Base-by-base conservation (phyloP, 2,797 vertebrate species). In the Buphagus erythrorhynchus region DNA sequence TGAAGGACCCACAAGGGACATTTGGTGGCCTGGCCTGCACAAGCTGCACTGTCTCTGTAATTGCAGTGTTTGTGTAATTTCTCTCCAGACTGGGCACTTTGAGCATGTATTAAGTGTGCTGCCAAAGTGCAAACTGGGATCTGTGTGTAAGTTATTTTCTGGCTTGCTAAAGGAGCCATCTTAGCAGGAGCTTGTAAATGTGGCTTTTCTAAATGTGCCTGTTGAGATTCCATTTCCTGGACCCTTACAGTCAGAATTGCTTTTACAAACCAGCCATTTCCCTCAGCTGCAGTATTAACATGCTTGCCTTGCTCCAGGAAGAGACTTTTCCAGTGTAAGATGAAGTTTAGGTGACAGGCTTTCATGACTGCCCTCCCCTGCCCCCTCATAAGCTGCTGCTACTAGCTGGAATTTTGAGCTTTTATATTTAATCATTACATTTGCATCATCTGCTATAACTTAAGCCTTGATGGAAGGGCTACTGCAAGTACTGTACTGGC, bases 201-300 rank as follows among this genome's bases (percentile, higher is more conserved):
- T 94, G 86, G 75, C 55, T 95, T 91, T 69, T 69, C 73, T n/a
- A n/a, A n/a, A n/a, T n/a, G n/a, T n/a, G n/a, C n/a, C 82, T 90
- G 85, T 95, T 94, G 93, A 83, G 87, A 93, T 93, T 95, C 65
- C 89, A 90, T 95, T 96, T 96, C 89, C 89, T 79, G 85, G 76
- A 84, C 82, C 55, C 61, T 88, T 90, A 31, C 17, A 88, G 66
- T 45, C 90, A 69, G 89, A 95, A 94, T 67, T 93, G 82, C 85
- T 91, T 94, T 90, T 95, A 81, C 89, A 95, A 92, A 74, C 69
- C 86, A 93, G 42, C 72, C 4, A 11, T 95, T 93, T 89, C 65
- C 72, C 68, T 89, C 68, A 92, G 86, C 88, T 93, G 61, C 68
- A 63, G 91, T 95, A 83, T 89, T 89, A 69, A 90, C 57, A 31